Evolutionary conservation across 2,888 invertebrate species (phyloP).

Genomic region (Actias luna): DNA sequence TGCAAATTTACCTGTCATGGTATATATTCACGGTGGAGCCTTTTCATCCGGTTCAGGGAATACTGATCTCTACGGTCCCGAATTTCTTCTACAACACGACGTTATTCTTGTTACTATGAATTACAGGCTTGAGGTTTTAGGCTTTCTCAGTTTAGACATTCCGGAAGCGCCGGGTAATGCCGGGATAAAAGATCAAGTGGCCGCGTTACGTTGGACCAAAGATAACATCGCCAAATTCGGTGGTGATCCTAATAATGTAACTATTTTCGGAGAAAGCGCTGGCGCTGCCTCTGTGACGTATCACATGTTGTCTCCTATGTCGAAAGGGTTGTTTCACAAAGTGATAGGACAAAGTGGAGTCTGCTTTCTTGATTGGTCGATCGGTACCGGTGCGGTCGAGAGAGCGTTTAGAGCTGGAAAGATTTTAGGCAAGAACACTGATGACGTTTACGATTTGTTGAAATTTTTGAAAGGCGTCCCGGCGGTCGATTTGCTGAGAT

Average conservation of each 20-base stretch:
- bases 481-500: slow-evolving; percentile 41
- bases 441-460: slow-evolving; percentile 44
- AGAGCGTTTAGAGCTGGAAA: slow-evolving; percentile 55
- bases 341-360: slow-evolving; percentile 66
- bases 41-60: slow-evolving; percentile 62
- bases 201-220: slow-evolving; percentile 56
- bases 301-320: slow-evolving; percentile 65
- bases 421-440: slow-evolving; percentile 52
- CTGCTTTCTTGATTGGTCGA: slow-evolving; percentile 50
- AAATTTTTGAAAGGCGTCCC: slow-evolving; percentile 48
- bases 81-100: slow-evolving; percentile 58
- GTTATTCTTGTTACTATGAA: slow-evolving; percentile 70
- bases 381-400: slow-evolving; percentile 36
- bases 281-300: slow-evolving; percentile 60
- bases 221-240: slow-evolving; percentile 57
- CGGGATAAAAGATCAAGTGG: slow-evolving; percentile 64
- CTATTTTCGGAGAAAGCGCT: slow-evolving; percentile 68
- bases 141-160: slow-evolving; percentile 48
- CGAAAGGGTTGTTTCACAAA: slow-evolving; percentile 61
- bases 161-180: slow-evolving; percentile 63
- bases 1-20: slow-evolving; percentile 60
- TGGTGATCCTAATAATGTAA: slow-evolving; percentile 57
- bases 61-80: slow-evolving; percentile 53
- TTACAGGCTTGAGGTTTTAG: slow-evolving; percentile 55
- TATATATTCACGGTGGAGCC: slow-evolving; percentile 68